These are phyloP conservation scores for Ibidorhyncha struthersii DNA, from an alignment of 2,113 vertebrate species.

Conservation along the genomic window DNA sequence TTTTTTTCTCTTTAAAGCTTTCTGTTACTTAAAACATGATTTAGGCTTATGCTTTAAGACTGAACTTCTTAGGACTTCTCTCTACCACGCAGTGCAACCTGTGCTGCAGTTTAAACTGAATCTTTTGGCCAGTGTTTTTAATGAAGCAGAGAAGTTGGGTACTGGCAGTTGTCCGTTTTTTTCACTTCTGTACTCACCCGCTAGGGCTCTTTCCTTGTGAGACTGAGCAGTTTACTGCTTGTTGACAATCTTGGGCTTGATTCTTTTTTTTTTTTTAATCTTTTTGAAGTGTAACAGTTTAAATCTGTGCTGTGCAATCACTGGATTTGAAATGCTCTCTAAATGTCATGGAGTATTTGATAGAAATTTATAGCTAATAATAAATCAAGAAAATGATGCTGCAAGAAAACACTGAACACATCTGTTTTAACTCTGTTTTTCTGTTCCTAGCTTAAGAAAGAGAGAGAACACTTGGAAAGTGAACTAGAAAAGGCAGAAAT, in stretches of 20 bases:
- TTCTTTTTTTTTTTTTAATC: background rate
- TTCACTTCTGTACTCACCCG: background rate
- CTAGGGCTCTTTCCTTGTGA: background rate
- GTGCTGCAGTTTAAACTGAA: background rate
- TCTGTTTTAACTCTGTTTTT: conserved; percentile 44
- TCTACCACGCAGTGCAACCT: background rate
- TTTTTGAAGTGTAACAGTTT: background rate
- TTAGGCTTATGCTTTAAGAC: background rate
- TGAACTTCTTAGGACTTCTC: background rate
- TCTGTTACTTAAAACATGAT: background rate
- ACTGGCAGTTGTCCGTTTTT: background rate
- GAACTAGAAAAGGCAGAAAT: conserved; percentile 93
- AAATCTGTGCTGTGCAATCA: background rate
- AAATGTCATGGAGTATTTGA: background rate
- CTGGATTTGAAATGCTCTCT: background rate
- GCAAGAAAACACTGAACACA: background rate
- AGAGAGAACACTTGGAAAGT: conserved; percentile 90
- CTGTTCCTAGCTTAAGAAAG: conserved; percentile 85
- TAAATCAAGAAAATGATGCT: background rate
- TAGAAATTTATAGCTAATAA: background rate
- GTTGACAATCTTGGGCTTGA: background rate
- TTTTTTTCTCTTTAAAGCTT: background rate
- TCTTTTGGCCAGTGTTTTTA: background rate
- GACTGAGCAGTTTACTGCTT: background rate
- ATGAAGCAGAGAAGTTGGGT: background rate